A percentile compares a stretch with the other conserved stretches of the same genome.
Evolutionary conservation across 2,113 vertebrate genomes (phyloP).

Genomic region (Poecilia latipinna): DNA sequence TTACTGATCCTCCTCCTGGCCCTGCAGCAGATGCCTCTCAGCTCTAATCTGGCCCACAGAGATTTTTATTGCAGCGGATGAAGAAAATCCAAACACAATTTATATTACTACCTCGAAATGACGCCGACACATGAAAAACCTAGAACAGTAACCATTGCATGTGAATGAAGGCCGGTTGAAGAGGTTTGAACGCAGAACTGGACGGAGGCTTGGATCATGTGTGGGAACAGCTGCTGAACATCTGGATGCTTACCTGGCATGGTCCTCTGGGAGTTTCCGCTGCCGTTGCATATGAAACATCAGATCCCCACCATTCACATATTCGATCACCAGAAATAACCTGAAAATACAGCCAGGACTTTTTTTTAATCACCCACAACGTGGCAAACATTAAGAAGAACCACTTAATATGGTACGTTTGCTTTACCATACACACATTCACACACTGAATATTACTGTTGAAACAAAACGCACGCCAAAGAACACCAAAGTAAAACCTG

Average conservation of each 20-base stretch:
- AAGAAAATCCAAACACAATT: neutral
- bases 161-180: neutral
- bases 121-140: neutral
- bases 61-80: neutral
- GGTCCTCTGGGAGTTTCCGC: slow-evolving; percentile 96
- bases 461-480: neutral
- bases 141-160: neutral
- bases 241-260: slow-evolving; percentile 86
- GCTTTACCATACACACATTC: neutral
- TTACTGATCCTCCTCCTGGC: neutral
- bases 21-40: too few species aligned
- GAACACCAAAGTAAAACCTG: too few species aligned
- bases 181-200: neutral
- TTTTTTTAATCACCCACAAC: neutral
- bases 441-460: neutral
- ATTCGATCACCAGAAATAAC: slow-evolving; percentile 97
- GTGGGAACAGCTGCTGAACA: slow-evolving; percentile 7
- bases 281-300: slow-evolving; percentile 99
- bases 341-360: slow-evolving; percentile 67
- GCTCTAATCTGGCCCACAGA: neutral
- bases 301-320: slow-evolving; percentile 96
- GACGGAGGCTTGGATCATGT: neutral
- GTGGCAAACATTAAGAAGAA: neutral
- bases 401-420: neutral
- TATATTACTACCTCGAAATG: neutral